Base-by-base conservation (phyloP, 2,113 vertebrate genomes). In the Channa argus region DNA sequence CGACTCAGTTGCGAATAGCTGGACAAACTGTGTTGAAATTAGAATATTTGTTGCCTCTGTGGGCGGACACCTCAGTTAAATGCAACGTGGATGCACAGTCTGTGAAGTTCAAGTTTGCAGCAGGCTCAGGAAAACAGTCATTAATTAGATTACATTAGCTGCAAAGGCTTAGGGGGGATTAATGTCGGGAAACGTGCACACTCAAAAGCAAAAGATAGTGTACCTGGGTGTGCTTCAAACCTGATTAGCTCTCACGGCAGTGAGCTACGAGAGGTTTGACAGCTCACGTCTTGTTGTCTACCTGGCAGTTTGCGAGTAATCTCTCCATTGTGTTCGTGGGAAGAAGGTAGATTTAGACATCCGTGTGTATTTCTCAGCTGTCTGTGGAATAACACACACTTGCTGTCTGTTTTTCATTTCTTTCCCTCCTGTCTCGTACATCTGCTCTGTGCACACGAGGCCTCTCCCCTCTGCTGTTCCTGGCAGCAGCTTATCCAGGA, bases 141-240 rank as follows among this genome's bases (percentile, higher is more conserved):
- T 90, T 93, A 93, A 94, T 95, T 94, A 91, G 93, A 94, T 94
- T 94, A 95, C 88, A 87, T 92, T 90, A 87, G 84, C 87, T 87
- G 77, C 82, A 86, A 89, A 89, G 87, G 93, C 88, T 92, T 93
- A 92, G 55, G 43, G 51, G 55, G 91, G 92, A 94, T 94, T 94
- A 94, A 87, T 88, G 90, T 92, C 78, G 82, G 61, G 82, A 85
- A 90, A 88, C 64, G 76, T 77, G 75, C 68, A 79, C 83, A 68
- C 82, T 90, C 85, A 71, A 86, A 83, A 89, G 88, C 85, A 74
- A 59, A 54, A 90, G 88, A 89, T 87, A 86, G 88, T 80, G 89
- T 91, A 94, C 94, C 94, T 94, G 92, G 71, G 74, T 88, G 82
- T 80, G 86, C 89, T 82, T 87, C 88, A 70, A 55, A 81, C 85